Conservation (phyloP, 1,140 invertebrate genomes). For the Uloborus diversus region DNA sequence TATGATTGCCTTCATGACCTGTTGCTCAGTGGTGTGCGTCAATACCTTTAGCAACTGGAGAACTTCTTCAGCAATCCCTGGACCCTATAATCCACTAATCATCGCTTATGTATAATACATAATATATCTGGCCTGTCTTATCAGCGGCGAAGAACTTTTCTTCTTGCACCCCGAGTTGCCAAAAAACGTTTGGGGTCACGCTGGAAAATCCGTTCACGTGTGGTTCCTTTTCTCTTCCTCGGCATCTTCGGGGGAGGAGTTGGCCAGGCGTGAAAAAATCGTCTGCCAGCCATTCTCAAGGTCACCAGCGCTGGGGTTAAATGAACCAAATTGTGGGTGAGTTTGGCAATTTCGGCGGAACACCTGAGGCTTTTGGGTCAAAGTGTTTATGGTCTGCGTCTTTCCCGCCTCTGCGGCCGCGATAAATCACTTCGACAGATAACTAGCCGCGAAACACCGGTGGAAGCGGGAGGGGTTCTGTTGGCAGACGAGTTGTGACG, state of each 20-base stretch:
- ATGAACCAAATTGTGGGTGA: slow-evolving; percentile 15
- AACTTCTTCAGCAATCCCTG: no score
- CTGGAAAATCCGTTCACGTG: not conserved
- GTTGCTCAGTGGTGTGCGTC: no score
- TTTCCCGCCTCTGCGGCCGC: not conserved
- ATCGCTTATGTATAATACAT: slow-evolving; percentile 24
- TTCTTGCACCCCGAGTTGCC: not conserved
- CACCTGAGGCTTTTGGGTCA: not conserved
- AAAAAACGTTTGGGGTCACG: not conserved
- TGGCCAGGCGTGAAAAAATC: slow-evolving; percentile 22
- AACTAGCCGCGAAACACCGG: no score
- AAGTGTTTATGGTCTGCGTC: not conserved
- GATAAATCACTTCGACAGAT: no score
- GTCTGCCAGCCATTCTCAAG: no score
- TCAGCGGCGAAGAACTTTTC: not conserved
- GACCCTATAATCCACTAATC: slow-evolving; percentile 22
- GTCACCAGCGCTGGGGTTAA: slow-evolving; percentile 18
- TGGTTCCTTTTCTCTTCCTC: slow-evolving; percentile 7
- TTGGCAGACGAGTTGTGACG: no score
- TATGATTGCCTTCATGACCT: no score
- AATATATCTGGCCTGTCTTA: slow-evolving; percentile 6
- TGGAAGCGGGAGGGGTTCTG: no score
- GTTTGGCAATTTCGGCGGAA: not conserved
- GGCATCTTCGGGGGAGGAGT: not conserved
- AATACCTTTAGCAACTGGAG: no score